Base-by-base conservation (phyloP, 2,888 invertebrate genomes). In the Diabrotica balteata region DNA sequence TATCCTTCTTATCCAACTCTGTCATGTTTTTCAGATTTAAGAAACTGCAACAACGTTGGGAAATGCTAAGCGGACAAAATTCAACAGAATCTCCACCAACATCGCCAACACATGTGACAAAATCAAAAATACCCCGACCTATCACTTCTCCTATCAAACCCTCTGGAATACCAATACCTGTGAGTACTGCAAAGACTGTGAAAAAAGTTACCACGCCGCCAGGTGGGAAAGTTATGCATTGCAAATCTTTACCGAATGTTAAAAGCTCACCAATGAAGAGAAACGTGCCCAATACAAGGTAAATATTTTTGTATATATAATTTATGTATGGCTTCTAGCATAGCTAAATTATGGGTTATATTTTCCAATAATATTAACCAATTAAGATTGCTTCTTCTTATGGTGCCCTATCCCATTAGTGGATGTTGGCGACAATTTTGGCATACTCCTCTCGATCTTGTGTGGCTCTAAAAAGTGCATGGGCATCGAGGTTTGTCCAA, bases 31-130 rank as follows among this genome's bases (percentile, higher is more conserved):
- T 7, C 11, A 63, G 63, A 49, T 94, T 93, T 85, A 87, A 90
- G 32, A 87, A 91, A 72, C 84, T 94, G 68, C 93, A 93, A 79
- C 89, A 91, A 79, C 92, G 92, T 79, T 94, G 94, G 94, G 93
- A 94, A 80, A 88, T 91, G 85, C 86, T 93, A 72, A 90, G 91
- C 73, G 87, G 87, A 9, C 85, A 86, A 59, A 87, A 87, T 50
- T 79, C 77, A 7, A 80, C 80, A 49, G 86, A 86, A 52, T 71
- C 73, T 4, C 84, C 84, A 0, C 79, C 80, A 6, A 83, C 82
- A 49, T 86, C 86, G 3, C 86, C 87, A 0, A 85, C 84, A 10
- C 75, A 73, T 65, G 71, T 73, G 4, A 76, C 80, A 9, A 90
- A 90, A 69, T 93, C 92, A 0, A 91, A 90, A 78, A 93, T 93